Evolutionary conservation across 2,113 vertebrate genomes (phyloP).

Genomic region (Orthonyx spaldingii): DNA sequence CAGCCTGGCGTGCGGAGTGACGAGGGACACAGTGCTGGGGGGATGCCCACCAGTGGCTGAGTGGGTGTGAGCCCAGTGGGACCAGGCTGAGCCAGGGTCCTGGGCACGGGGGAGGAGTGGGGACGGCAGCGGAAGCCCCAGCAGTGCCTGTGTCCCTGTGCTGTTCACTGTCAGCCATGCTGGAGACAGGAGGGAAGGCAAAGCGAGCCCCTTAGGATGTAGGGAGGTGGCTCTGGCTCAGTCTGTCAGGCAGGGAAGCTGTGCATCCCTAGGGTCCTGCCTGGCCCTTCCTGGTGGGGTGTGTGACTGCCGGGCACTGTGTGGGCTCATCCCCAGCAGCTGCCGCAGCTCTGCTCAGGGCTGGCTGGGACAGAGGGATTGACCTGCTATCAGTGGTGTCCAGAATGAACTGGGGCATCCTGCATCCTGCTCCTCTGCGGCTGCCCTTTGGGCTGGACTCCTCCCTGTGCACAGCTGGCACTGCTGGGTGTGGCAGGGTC

Average conservation of each 20-base stretch:
- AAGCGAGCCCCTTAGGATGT: neutral
- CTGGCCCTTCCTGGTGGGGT: neutral
- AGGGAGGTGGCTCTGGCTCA: neutral
- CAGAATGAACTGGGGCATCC: neutral
- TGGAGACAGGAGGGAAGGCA: neutral
- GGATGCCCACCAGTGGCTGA: rapidly evolving
- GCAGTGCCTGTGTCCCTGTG: neutral
- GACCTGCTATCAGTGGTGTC: neutral
- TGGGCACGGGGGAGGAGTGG: neutral
- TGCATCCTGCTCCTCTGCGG: neutral
- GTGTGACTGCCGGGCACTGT: rapidly evolving
- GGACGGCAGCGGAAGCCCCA: rapidly evolving
- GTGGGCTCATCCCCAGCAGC: neutral
- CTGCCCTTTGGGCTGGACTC: neutral
- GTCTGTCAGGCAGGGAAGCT: neutral
- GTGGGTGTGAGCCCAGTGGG: neutral
- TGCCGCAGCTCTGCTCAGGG: neutral
- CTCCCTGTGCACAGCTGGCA: neutral
- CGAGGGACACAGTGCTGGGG: rapidly evolving
- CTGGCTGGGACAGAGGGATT: neutral
- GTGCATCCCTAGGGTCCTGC: neutral
- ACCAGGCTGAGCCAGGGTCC: neutral
- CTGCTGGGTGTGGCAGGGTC: neutral
- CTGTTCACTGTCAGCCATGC: neutral
- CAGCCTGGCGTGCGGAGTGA: rapidly evolving